Conservation (phyloP, 2,888 invertebrate genomes). For the Siphonodentalium dalli region DNA sequence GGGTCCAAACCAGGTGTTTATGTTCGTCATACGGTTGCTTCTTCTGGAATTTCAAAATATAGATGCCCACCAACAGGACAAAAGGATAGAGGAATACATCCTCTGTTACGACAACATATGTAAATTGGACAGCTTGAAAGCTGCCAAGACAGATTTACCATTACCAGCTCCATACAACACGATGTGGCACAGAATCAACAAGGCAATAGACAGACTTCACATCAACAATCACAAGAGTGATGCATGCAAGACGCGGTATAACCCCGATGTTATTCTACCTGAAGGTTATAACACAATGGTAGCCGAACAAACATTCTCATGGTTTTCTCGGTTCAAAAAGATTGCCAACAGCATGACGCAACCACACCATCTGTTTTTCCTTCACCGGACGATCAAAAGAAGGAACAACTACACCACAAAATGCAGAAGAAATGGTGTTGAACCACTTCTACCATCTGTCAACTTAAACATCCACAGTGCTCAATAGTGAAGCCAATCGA, state of each 20-base stretch:
- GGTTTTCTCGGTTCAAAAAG: conserved; percentile 14
- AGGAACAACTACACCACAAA: conserved; percentile 5
- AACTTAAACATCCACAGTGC: no score
- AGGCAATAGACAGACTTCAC: conserved; percentile 14
- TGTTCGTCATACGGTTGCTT: not conserved
- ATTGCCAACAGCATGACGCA: conserved; percentile 11
- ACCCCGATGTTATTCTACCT: conserved; percentile 8
- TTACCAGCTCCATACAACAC: conserved; percentile 5
- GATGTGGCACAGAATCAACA: conserved; percentile 13
- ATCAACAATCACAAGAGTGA: conserved; percentile 8
- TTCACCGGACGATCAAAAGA: conserved; percentile 5
- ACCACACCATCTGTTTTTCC: conserved; percentile 14
- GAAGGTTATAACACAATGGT: conserved; percentile 11
- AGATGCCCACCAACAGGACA: conserved; percentile 1
- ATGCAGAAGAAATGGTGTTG: no score
- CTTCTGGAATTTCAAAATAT: conserved; percentile 1
- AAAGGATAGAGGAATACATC: conserved; percentile 1
- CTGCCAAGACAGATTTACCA: conserved; percentile 3
- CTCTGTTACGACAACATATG: conserved; percentile 15
- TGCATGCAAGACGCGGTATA: conserved; percentile 5
- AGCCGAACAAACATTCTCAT: conserved; percentile 15
- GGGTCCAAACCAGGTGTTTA: conserved; percentile 5
- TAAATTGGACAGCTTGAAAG: conserved; percentile 1
- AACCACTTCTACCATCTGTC: no score
- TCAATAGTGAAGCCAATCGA: no score